Conservation (phyloP, 1,140 invertebrate genomes). For the Galleria mellonella region DNA sequence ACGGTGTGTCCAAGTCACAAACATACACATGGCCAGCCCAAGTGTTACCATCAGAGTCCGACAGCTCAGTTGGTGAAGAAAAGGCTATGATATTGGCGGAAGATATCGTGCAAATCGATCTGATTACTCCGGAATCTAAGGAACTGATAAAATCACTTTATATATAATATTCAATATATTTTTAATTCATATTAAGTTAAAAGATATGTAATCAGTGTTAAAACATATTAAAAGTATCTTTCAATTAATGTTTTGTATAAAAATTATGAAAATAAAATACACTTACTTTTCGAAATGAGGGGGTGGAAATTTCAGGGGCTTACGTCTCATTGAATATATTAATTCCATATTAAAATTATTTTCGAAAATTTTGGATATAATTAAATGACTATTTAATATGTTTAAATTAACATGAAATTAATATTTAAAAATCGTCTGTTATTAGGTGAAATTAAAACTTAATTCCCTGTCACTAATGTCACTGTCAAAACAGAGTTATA, state of each 20-base stretch:
- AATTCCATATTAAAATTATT: slow-evolving; percentile 68
- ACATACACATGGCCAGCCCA: slow-evolving; percentile 90
- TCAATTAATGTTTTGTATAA: too few species aligned
- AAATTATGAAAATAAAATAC: not conserved
- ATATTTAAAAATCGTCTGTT: too few species aligned
- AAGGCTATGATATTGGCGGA: slow-evolving; percentile 88
- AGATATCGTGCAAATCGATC: slow-evolving; percentile 82
- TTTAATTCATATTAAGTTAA: not conserved
- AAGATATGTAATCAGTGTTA: not conserved
- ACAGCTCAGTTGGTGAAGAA: slow-evolving; percentile 81
- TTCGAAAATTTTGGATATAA: not conserved
- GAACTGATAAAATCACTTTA: slow-evolving; percentile 26
- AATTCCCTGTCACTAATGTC: too few species aligned
- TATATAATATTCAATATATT: not conserved
- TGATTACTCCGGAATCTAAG: slow-evolving; percentile 67
- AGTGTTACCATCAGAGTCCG: slow-evolving; percentile 78
- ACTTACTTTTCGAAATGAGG: slow-evolving; percentile 73
- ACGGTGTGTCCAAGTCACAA: slow-evolving; percentile 89
- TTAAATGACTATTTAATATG: not conserved
- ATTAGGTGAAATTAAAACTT: too few species aligned
- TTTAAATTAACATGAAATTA: too few species aligned
- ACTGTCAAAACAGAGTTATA: too few species aligned
- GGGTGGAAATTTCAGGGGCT: slow-evolving; percentile 66
- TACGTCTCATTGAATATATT: slow-evolving; percentile 75
- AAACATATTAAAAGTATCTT: not conserved